Evolutionary conservation across 2,888 invertebrate species (phyloP), one percentile per base, ranked within the genome.

Genomic region (Heteropelma amictum): DNA sequence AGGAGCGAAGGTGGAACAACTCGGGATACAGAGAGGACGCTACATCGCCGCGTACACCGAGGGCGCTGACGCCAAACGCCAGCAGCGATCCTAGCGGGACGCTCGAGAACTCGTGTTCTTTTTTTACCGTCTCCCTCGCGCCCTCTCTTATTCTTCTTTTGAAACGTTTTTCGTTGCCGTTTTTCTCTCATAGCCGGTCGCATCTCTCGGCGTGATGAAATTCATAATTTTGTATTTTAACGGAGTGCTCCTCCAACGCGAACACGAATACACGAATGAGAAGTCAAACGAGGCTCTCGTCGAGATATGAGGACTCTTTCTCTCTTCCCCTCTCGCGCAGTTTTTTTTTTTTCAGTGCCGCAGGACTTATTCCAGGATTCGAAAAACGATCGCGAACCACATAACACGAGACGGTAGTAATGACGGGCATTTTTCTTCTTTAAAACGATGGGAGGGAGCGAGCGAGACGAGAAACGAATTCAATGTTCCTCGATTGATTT

Each of bases 211-310:
- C 54, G 64, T 65, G 68, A 51, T 58, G 60, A 69, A 76, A 63
- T 58, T 51, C 40, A 45, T 54, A 49, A 72, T 69, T 67, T 68
- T 28, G 60, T 42, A 30, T 68, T 60, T 45, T 33, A 64, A 38
- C 19, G 64, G 38, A 19, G 51, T 28, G 51, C 17, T 10, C 12
- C 51, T 30, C 60, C 30, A n/a, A 45, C 45, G n/a, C n/a, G n/a
- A n/a, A 19, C 42, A 45, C 42, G 10, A 12, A 35, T 21, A 40
- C 35, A 53, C n/a, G n/a, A n/a, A 45, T n/a, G 63, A 42, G 49
- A 53, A 42, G 58, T n/a, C 38, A 54, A 35, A 75, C 60, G 71
- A 65, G 64, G 40, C 38, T 33, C 71, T 65, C 71, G 26, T 60
- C 61, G 47, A 40, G 51, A 65, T 21, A 45, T 42, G n/a, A 10